phyloP scores from a whole-genome alignment of 92 coral and sea anemone genomes.

The Bergia puertoricense region DNA sequence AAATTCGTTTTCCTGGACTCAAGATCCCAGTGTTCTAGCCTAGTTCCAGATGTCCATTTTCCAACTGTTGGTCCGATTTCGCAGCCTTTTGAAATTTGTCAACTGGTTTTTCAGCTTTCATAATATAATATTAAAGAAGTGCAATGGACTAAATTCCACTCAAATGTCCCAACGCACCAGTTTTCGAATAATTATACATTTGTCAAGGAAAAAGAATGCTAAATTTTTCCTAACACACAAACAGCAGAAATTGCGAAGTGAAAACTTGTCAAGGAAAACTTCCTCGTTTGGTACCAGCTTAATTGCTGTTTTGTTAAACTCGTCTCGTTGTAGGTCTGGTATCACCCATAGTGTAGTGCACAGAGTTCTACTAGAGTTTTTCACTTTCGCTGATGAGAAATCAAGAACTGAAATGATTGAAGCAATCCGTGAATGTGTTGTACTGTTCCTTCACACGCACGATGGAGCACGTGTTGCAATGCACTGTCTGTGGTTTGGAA shows the following conservation, averaged over 20 bases:
- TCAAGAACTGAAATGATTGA: conserved; percentile 89
- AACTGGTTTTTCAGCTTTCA: neutral
- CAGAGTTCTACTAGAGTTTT: conserved; percentile 82
- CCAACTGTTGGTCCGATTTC: neutral
- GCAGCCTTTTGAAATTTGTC: neutral
- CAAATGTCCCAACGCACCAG: too few species aligned
- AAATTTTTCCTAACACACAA: too few species aligned
- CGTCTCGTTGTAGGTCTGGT: conserved; percentile 62
- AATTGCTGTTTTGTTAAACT: neutral
- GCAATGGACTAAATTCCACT: too few species aligned
- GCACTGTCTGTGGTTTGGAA: conserved; percentile 93
- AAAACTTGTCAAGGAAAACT: too few species aligned
- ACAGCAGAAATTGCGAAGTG: too few species aligned
- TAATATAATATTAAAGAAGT: too few species aligned
- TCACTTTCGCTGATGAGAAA: conserved; percentile 80
- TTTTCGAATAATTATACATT: neutral
- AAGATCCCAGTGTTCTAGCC: neutral
- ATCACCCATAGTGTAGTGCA: conserved; percentile 89
- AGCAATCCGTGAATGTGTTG: conserved; percentile 77
- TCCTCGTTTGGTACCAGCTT: too few species aligned
- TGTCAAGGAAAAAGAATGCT: too few species aligned
- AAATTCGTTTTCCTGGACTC: neutral
- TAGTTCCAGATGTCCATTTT: too few species aligned
- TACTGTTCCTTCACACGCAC: conserved; percentile 87
- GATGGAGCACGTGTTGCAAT: conserved; percentile 94